Percentiles rank a stretch among this genome's conserved stretches.
phyloP scores from a whole-genome alignment of 2,888 invertebrate genomes.

The Muscina levida region DNA sequence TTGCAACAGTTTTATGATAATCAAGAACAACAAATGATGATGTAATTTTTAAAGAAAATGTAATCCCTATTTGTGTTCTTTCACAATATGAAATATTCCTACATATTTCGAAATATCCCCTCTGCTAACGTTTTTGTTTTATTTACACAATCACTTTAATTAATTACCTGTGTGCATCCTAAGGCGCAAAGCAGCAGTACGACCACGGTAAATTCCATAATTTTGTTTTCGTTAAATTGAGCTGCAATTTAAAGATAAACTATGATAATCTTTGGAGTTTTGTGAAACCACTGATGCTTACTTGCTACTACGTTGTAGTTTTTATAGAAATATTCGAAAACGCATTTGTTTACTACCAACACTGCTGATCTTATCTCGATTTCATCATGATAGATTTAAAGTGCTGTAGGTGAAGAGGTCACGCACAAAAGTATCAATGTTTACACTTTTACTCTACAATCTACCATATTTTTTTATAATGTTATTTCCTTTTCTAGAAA shows the following conservation, averaged over 20 bases:
- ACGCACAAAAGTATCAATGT: not conserved
- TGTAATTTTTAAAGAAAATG: no score
- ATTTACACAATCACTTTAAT: no score
- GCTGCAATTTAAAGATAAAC: no score
- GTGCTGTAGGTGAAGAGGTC: not conserved
- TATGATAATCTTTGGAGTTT: slow-evolving; percentile 5
- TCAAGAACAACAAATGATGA: no score
- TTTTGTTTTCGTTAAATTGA: no score
- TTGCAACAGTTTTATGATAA: no score
- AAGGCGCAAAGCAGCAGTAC: slow-evolving; percentile 39
- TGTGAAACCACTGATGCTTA: slow-evolving; percentile 40
- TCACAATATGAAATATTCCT: no score
- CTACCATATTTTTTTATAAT: slow-evolving; percentile 53
- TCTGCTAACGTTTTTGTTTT: no score
- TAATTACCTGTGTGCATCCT: slow-evolving; percentile 37
- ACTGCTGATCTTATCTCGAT: slow-evolving; percentile 54
- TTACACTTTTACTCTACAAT: slow-evolving; percentile 42
- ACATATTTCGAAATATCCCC: no score
- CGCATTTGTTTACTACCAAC: not conserved
- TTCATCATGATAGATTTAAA: no score
- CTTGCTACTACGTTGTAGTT: not conserved
- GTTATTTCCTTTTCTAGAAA: slow-evolving; percentile 40
- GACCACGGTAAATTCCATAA: slow-evolving; percentile 59
- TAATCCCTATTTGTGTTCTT: no score
- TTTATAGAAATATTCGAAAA: slow-evolving; percentile 44